Conservation (phyloP, 2,888 invertebrate genomes). For the Nemoura dubitans region DNA sequence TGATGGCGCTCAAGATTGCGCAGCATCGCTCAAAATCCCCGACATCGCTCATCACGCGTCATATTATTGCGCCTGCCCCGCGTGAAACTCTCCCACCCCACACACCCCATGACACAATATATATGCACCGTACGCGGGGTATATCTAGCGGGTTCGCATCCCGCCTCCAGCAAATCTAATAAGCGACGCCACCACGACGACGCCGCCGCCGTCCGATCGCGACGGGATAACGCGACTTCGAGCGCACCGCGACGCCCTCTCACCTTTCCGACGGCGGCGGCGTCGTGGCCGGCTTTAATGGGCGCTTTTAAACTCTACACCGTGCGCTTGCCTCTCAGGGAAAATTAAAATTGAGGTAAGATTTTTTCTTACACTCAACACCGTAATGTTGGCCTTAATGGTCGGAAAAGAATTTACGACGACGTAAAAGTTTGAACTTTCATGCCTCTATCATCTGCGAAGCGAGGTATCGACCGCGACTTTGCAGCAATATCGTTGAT, state of each 20-base stretch:
- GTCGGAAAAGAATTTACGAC: neutral
- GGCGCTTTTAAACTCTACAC: neutral
- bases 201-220: neutral
- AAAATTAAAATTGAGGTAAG: neutral
- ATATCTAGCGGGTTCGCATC: neutral
- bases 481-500: neutral
- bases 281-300: neutral
- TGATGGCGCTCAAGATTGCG: neutral
- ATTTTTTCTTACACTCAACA: neutral
- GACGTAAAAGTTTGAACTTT: neutral
- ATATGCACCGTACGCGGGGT: neutral
- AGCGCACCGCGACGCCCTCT: too few relatives aligned
- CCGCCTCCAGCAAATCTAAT: neutral
- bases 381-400: neutral
- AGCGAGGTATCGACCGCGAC: neutral
- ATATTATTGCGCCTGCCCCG: neutral
- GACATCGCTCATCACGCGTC: neutral
- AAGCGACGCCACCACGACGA: neutral
- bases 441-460: neutral
- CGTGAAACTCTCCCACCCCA: neutral
- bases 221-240: neutral
- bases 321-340: neutral
- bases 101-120: neutral
- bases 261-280: neutral
- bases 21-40: neutral